A percentile compares a stretch with the other conserved stretches of the same genome.
phyloP scores from a whole-genome alignment of 2,888 invertebrate species.

The Trileptium ribeirensis region DNA sequence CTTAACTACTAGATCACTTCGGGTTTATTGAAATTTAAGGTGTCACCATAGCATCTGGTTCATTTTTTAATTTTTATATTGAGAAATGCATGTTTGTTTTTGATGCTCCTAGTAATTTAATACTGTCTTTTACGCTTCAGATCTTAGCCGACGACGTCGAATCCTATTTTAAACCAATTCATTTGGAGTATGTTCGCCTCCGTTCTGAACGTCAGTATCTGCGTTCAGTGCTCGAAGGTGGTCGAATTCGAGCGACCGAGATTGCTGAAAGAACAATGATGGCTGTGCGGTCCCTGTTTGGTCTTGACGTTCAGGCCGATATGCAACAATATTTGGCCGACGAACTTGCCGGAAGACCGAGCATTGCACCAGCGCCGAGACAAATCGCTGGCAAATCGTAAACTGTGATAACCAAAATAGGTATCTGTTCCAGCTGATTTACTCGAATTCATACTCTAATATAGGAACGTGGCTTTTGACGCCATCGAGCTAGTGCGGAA shows the following conservation, averaged over 20 bases:
- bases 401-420: too few species aligned
- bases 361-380: not conserved
- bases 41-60: too few species aligned
- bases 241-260: not conserved
- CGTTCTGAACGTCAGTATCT: not conserved
- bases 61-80: too few species aligned
- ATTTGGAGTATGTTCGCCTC: not conserved
- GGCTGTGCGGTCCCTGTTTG: not conserved
- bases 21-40: too few species aligned
- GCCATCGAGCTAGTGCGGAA: too few species aligned
- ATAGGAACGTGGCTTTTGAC: too few species aligned
- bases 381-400: too few species aligned
- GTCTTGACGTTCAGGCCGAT: not conserved
- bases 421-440: too few species aligned
- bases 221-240: not conserved
- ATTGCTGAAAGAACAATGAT: conserved; percentile 1
- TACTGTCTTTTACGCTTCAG: not conserved
- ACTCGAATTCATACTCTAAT: too few species aligned
- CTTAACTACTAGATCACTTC: too few species aligned
- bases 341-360: not conserved
- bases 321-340: not conserved
- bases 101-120: too few species aligned
- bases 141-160: not conserved
- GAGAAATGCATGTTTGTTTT: too few species aligned
- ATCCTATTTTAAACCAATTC: not conserved